These are phyloP conservation scores for Archaeoteleia sp. DNA, from an alignment of 2,888 invertebrate genomes.

Conservation along the genomic window DNA sequence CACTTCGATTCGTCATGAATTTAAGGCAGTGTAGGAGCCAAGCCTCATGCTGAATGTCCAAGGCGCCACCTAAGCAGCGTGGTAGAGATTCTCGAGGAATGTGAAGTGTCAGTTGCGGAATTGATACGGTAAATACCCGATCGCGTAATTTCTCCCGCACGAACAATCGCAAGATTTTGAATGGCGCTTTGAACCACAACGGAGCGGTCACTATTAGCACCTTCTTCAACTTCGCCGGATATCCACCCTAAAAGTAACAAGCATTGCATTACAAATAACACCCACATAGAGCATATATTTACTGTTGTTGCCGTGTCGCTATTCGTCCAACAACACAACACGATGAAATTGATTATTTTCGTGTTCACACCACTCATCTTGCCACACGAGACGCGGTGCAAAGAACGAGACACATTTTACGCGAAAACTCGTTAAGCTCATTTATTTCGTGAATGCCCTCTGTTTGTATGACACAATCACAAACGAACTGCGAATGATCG, in stretches of 20 bases:
- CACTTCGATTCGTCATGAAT: slow-evolving; percentile 89
- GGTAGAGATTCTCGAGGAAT: slow-evolving; percentile 94
- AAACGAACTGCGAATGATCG: slow-evolving; percentile 23
- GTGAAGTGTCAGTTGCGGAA: slow-evolving; percentile 91
- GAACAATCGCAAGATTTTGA: slow-evolving; percentile 94
- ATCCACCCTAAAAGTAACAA: slow-evolving; percentile 86
- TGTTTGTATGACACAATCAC: not conserved
- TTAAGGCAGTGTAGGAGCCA: slow-evolving; percentile 88
- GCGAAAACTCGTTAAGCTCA: too few species aligned
- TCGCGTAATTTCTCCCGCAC: slow-evolving; percentile 96
- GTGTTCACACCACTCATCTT: too few species aligned
- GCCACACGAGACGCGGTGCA: too few species aligned
- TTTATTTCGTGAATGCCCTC: too few species aligned
- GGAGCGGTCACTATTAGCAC: slow-evolving; percentile 98
- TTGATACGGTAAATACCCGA: slow-evolving; percentile 95
- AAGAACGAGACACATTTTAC: too few species aligned
- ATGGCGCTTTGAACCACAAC: slow-evolving; percentile 98
- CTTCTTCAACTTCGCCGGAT: slow-evolving; percentile 97
- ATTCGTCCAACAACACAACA: too few species aligned
- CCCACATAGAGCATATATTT: too few species aligned
- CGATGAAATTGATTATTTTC: too few species aligned
- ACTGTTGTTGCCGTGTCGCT: too few species aligned
- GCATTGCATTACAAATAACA: too few species aligned
- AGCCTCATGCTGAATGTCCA: slow-evolving; percentile 90
- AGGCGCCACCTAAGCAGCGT: slow-evolving; percentile 89